Evolutionary conservation across 2,113 vertebrate genomes (phyloP).

Genomic region (Amazona vittata): DNA sequence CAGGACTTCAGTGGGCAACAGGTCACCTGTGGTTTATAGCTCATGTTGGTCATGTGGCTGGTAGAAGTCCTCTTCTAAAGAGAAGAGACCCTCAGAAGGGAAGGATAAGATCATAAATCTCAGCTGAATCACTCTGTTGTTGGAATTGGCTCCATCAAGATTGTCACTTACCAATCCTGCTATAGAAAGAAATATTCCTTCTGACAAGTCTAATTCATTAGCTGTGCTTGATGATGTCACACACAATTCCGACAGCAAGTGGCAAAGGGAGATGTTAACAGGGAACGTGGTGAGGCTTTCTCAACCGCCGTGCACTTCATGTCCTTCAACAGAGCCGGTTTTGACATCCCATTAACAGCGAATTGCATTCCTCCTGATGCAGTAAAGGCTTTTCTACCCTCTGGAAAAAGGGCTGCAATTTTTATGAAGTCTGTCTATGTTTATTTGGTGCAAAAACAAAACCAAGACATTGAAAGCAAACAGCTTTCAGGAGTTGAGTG

Average conservation of each 20-base stretch:
- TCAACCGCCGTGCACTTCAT: neutral
- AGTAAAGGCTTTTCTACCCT: neutral
- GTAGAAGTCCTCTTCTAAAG: neutral
- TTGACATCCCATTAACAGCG: neutral
- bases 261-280: fast-evolving
- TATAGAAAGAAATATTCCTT: neutral
- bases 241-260: neutral
- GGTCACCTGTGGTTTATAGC: neutral
- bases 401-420: neutral
- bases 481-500: constrained; percentile 34
- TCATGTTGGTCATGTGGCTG: fast-evolving
- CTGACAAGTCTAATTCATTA: constrained; percentile 12
- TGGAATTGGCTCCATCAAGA: fast-evolving
- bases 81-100: neutral
- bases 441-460: constrained; percentile 6
- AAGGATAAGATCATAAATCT: neutral
- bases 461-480: constrained; percentile 21
- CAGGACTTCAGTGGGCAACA: fast-evolving
- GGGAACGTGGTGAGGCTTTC: fast-evolving
- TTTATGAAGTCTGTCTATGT: neutral
- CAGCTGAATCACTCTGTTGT: neutral
- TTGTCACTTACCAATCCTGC: neutral
- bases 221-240: neutral
- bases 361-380: neutral
- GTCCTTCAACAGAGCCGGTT: neutral